Percentiles rank a stretch among this genome's conserved stretches.
Evolutionary conservation across 2,888 invertebrate genomes (phyloP).

Genomic region (Watsonalla cultraria): DNA sequence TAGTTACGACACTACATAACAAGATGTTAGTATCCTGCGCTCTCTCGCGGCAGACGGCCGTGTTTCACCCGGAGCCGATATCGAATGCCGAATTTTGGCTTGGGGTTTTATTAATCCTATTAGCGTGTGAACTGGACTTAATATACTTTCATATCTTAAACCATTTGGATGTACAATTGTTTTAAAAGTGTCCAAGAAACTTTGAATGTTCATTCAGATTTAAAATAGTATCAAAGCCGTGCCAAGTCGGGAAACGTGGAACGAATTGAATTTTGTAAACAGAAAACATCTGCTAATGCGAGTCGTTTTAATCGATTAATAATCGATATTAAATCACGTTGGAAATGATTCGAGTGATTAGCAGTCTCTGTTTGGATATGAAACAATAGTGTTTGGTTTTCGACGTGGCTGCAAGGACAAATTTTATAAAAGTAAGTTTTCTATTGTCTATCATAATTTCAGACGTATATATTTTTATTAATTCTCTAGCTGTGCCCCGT

Average conservation of each 20-base stretch:
- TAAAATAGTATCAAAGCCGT: not conserved
- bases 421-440: not conserved
- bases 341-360: not conserved
- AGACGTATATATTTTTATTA: too few species aligned
- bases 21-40: slow-evolving; percentile 47
- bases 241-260: slow-evolving; percentile 3
- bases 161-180: slow-evolving; percentile 19
- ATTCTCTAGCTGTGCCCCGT: too few species aligned
- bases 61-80: slow-evolving; percentile 41
- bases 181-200: slow-evolving; percentile 13
- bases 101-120: slow-evolving; percentile 54
- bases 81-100: slow-evolving; percentile 71
- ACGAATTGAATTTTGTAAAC: slow-evolving; percentile 26
- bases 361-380: not conserved
- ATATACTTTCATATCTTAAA: slow-evolving; percentile 62
- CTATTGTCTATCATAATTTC: too few species aligned
- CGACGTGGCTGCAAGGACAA: not conserved
- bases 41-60: slow-evolving; percentile 48
- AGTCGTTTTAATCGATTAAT: not conserved
- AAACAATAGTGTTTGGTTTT: not conserved
- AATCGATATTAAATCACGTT: not conserved
- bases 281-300: slow-evolving; percentile 31
- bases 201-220: slow-evolving; percentile 1
- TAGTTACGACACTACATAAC: slow-evolving; percentile 37
- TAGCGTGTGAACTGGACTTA: slow-evolving; percentile 73